Percentiles rank a stretch among this genome's conserved stretches.
Evolutionary conservation across 2,797 vertebrate genomes (phyloP).

Genomic region (Clarias pachynema): DNA sequence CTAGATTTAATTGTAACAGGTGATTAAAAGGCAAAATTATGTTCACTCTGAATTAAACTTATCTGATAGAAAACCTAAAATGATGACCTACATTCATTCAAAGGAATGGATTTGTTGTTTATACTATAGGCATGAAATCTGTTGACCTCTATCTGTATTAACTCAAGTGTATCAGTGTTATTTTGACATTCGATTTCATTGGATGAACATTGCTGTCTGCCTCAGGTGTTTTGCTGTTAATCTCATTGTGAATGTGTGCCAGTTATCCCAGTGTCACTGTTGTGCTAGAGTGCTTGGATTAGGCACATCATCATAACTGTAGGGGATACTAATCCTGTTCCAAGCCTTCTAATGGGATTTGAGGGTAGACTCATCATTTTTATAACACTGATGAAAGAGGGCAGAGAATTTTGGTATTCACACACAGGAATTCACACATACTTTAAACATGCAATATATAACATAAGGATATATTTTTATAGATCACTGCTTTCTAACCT

Average conservation of each 20-base stretch:
- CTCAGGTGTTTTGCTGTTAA: conserved; percentile 36
- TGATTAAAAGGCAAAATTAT: neutral
- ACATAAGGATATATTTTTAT: neutral
- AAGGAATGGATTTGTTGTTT: neutral
- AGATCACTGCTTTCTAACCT: neutral
- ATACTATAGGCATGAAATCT: neutral
- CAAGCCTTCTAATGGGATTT: conserved; percentile 47
- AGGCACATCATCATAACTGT: conserved; percentile 23
- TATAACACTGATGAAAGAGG: conserved; percentile 13
- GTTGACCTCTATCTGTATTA: conserved; percentile 12
- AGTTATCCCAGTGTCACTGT: conserved; percentile 26
- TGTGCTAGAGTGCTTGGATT: conserved; percentile 36
- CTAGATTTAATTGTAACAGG: neutral
- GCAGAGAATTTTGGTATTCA: conserved; percentile 13
- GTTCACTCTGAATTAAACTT: neutral
- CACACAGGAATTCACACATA: neutral
- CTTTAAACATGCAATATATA: neutral
- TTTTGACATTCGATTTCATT: neutral
- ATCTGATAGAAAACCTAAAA: neutral
- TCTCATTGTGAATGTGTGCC: conserved; percentile 2
- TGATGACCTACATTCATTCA: neutral
- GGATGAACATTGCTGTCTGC: conserved; percentile 17
- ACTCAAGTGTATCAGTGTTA: neutral
- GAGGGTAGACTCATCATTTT: conserved; percentile 30
- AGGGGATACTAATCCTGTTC: conserved; percentile 38